Evolutionary conservation across 2,888 invertebrate species (phyloP).

Genomic region (Lasiommata megera): DNA sequence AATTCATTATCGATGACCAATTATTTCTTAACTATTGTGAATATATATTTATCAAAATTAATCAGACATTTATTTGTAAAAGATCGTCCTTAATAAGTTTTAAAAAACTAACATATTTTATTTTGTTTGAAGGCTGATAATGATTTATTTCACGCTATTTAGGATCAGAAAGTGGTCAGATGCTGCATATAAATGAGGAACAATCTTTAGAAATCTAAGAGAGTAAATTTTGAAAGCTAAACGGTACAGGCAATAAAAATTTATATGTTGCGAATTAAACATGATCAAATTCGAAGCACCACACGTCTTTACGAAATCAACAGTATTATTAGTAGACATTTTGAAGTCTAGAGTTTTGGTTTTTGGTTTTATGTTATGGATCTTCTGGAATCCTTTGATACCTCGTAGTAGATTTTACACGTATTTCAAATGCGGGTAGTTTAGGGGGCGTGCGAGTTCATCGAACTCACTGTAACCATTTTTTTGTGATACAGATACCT

Average conservation of each 20-base stretch:
- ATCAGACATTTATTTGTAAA: not conserved
- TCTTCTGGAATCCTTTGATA: not conserved
- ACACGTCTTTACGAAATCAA: not conserved
- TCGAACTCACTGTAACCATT: no score
- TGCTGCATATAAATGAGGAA: slow-evolving; percentile 24
- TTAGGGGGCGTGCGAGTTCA: no score
- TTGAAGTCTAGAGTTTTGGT: not conserved
- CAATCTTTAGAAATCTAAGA: slow-evolving; percentile 19
- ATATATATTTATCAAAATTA: not conserved
- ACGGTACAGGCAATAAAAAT: slow-evolving; percentile 14
- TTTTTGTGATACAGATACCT: no score
- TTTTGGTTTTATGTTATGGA: not conserved
- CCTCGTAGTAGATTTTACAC: no score
- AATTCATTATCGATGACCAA: no score
- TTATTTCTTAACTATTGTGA: no score
- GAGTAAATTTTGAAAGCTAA: slow-evolving; percentile 9
- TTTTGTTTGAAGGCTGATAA: not conserved
- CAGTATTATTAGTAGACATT: not conserved
- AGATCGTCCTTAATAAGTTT: not conserved
- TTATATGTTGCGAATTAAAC: not conserved
- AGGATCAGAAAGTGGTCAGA: slow-evolving; percentile 21
- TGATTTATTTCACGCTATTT: not conserved
- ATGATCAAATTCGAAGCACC: not conserved
- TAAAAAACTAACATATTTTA: not conserved
- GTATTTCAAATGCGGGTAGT: no score